Conservation (phyloP, 1,140 invertebrate species). For the Solenopsis invicta region DNA sequence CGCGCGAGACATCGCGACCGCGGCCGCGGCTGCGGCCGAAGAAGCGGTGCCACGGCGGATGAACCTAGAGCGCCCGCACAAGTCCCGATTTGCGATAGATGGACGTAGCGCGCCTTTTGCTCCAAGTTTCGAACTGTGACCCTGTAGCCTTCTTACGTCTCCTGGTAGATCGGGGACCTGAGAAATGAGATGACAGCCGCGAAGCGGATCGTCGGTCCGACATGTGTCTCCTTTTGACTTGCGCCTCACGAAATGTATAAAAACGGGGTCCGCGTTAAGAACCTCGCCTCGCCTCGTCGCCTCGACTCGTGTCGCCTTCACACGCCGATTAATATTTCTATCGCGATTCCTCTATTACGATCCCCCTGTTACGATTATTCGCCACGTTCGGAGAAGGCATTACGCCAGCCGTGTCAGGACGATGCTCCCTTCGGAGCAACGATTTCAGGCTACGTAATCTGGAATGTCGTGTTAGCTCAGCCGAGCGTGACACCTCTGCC, state of each 20-base stretch:
- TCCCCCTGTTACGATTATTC: not conserved
- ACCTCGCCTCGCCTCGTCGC: not conserved
- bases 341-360: not conserved
- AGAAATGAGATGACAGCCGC: too few relatives aligned
- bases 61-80: not conserved
- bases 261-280: not conserved
- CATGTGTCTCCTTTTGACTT: not conserved
- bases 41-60: not conserved
- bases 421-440: conserved; percentile 73
- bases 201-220: too few relatives aligned
- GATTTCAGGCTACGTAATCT: conserved; percentile 81
- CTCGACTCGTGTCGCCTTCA: not conserved
- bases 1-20: not conserved
- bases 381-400: conserved; percentile 12
- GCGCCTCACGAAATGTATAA: not conserved
- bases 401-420: conserved; percentile 42
- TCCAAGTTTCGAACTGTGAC: too few relatives aligned
- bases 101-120: too few relatives aligned
- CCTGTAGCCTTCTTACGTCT: too few relatives aligned
- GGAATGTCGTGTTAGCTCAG: conserved; percentile 82
- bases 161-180: too few relatives aligned
- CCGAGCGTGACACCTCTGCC: conserved; percentile 80
- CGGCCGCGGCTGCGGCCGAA: too few relatives aligned
- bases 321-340: conserved; percentile 1
- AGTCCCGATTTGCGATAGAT: too few relatives aligned